Conservation (phyloP, 2,888 invertebrate genomes). For the Silvanus unidentatus region DNA sequence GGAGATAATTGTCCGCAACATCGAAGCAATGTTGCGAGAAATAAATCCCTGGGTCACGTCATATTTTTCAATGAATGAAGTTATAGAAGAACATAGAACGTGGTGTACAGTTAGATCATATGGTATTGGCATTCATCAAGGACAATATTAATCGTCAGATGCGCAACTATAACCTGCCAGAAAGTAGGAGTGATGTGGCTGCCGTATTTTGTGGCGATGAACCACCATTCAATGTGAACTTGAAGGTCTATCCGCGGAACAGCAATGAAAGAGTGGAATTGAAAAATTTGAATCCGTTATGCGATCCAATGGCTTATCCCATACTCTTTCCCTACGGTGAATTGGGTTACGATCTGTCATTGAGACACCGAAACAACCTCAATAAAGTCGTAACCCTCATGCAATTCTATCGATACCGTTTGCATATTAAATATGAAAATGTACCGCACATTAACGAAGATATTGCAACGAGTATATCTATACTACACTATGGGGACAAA, state of each 20-base stretch:
- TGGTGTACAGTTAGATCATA: not conserved
- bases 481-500: not conserved
- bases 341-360: conserved; percentile 7
- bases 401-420: not conserved
- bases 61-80: conserved; percentile 8
- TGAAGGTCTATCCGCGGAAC: not conserved
- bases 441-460: no score
- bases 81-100: conserved; percentile 3
- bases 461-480: no score
- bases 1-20: not conserved
- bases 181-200: conserved; percentile 13
- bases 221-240: conserved; percentile 12
- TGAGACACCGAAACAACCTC: not conserved
- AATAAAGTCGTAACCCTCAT: not conserved
- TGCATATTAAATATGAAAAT: not conserved
- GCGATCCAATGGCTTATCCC: conserved; percentile 17
- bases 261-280: not conserved
- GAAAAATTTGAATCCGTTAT: conserved; percentile 9
- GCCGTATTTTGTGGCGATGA: conserved; percentile 13
- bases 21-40: conserved; percentile 6
- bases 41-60: conserved; percentile 2
- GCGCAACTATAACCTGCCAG: conserved; percentile 9
- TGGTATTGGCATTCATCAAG: not conserved
- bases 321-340: conserved; percentile 17
- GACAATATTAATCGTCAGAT: not conserved